Conservation (phyloP, 2,797 vertebrate species). For the Bovichtus variegatus region DNA sequence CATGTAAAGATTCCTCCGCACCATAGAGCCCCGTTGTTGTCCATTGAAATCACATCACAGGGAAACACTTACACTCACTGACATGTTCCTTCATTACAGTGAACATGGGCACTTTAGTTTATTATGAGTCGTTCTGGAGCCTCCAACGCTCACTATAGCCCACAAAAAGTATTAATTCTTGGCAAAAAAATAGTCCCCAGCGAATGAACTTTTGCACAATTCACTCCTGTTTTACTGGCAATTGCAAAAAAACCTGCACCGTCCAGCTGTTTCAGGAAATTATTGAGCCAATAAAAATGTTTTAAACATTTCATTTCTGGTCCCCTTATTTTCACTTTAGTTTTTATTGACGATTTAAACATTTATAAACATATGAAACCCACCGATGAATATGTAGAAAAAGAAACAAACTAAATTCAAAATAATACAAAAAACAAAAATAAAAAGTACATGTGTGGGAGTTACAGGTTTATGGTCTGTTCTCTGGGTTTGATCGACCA, state of each 20-base stretch:
- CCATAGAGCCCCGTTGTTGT: too few species aligned
- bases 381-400: too few species aligned
- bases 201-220: neutral
- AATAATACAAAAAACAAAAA: too few species aligned
- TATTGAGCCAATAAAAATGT: neutral
- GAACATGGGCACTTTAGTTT: neutral
- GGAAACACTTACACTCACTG: too few species aligned
- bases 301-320: too few species aligned
- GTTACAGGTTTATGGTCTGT: too few species aligned
- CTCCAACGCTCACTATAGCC: neutral
- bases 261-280: neutral
- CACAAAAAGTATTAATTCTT: neutral
- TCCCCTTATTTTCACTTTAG: too few species aligned
- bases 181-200: neutral
- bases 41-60: neutral
- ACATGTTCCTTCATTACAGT: neutral
- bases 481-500: too few species aligned
- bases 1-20: neutral
- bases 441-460: too few species aligned
- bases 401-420: too few species aligned
- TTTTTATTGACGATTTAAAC: too few species aligned
- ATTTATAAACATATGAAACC: too few species aligned
- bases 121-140: neutral
- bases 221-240: neutral
- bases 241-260: neutral